These are phyloP conservation scores for Sialis fuliginosa DNA, from an alignment of 2,888 invertebrate species.

Conservation along the genomic window DNA sequence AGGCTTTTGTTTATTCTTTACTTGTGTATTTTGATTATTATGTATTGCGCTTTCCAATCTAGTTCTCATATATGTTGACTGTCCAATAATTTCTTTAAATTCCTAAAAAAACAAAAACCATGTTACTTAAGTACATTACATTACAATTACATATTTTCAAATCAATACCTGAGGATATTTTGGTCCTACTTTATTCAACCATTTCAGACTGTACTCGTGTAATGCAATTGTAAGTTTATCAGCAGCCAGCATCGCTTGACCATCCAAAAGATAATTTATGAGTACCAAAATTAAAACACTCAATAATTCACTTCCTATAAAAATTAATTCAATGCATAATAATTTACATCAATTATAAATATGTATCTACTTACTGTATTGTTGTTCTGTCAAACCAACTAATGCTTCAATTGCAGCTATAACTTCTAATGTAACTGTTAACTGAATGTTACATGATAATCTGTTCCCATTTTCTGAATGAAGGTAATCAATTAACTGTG, in stretches of 20 bases:
- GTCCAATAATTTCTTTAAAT: constrained; percentile 79
- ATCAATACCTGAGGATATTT: constrained; percentile 62
- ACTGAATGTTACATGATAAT: constrained; percentile 45
- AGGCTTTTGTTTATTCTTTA: constrained; percentile 28
- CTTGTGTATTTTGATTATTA: constrained; percentile 43
- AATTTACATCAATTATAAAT: no score
- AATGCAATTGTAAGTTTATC: constrained; percentile 48
- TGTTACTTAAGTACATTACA: background rate
- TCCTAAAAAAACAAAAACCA: constrained; percentile 34
- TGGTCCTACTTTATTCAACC: constrained; percentile 82
- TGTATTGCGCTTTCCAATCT: constrained; percentile 77
- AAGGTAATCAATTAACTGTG: constrained; percentile 57
- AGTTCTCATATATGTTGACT: constrained; percentile 58
- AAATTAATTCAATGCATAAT: constrained; percentile 6
- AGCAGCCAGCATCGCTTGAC: constrained; percentile 36
- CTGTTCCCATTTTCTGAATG: constrained; percentile 42
- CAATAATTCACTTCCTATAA: constrained; percentile 73
- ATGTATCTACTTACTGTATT: constrained; percentile 46
- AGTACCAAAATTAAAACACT: constrained; percentile 80
- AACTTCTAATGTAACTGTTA: constrained; percentile 53
- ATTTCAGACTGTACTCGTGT: constrained; percentile 78
- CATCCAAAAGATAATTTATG: constrained; percentile 66
- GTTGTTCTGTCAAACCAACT: constrained; percentile 52
- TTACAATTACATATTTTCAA: constrained; percentile 8
- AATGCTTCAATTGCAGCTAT: constrained; percentile 57